Evolutionary conservation across 1,140 invertebrate species (phyloP).

Genomic region (Aplysia californica): DNA sequence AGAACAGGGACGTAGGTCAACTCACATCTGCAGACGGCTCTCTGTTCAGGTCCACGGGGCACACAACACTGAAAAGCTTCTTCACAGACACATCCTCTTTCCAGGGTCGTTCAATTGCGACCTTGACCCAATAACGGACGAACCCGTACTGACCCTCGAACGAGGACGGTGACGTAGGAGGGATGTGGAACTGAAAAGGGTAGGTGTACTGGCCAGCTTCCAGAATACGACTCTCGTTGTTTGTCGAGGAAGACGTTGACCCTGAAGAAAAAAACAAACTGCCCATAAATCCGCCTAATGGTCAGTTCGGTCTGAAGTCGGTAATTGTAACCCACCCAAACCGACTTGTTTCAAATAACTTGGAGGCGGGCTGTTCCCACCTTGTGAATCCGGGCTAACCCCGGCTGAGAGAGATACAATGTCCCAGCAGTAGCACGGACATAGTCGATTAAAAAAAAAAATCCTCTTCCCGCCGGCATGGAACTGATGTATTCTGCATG

Average conservation of each 20-base stretch:
- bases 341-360: no score
- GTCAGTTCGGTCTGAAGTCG: neutral
- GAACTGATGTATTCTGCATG: no score
- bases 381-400: no score
- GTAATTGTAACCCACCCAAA: neutral
- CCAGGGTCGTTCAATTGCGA: constrained; percentile 64
- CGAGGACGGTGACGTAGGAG: constrained; percentile 68
- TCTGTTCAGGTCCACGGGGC: constrained; percentile 59
- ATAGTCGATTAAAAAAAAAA: no score
- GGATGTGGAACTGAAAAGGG: constrained; percentile 69
- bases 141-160: constrained; percentile 69
- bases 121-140: constrained; percentile 68
- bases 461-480: no score
- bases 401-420: no score
- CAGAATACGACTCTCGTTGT: constrained; percentile 29
- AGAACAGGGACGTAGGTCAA: no score
- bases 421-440: no score
- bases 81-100: constrained; percentile 53
- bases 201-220: constrained; percentile 67
- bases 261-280: no score
- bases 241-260: no score
- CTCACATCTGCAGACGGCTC: constrained; percentile 50
- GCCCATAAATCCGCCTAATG: no score
- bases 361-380: no score
- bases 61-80: constrained; percentile 59